A percentile compares a stretch with the other conserved stretches of the same genome.
Conservation (phyloP, 2,888 invertebrate genomes). For the Melieria omissa region DNA sequence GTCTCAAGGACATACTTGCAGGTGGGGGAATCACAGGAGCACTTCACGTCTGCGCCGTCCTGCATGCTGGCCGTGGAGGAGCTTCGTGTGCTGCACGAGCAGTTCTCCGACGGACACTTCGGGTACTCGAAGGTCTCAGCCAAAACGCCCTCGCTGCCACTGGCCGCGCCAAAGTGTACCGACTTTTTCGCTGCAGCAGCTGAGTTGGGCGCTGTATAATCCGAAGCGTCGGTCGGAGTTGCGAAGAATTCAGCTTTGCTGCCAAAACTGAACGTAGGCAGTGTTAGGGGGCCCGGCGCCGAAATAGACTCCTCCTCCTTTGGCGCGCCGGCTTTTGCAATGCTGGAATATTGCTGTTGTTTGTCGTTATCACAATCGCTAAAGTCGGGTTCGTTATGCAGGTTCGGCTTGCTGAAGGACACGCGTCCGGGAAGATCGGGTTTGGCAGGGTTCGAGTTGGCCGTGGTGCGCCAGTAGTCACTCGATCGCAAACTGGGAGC, state of each 20-base stretch:
- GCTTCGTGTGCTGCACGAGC: slow-evolving; percentile 63
- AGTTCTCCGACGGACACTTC: slow-evolving; percentile 65
- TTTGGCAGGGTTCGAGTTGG: slow-evolving; percentile 46
- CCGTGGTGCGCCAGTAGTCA: slow-evolving; percentile 48
- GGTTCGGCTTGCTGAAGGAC: slow-evolving; percentile 61
- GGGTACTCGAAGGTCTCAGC: slow-evolving; percentile 63
- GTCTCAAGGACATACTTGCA: slow-evolving; percentile 50
- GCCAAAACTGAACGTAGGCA: slow-evolving; percentile 28
- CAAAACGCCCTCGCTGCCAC: slow-evolving; percentile 52
- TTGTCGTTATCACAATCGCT: slow-evolving; percentile 64
- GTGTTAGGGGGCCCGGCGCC: slow-evolving; percentile 54
- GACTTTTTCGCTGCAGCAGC: slow-evolving; percentile 56
- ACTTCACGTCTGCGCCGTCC: slow-evolving; percentile 51
- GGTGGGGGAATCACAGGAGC: slow-evolving; percentile 54
- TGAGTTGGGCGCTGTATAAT: slow-evolving; percentile 20
- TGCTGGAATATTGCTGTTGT: slow-evolving; percentile 44
- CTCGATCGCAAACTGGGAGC: not conserved
- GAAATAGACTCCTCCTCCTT: slow-evolving; percentile 47
- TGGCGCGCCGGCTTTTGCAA: not conserved
- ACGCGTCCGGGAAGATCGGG: slow-evolving; percentile 66
- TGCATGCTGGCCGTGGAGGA: slow-evolving; percentile 57
- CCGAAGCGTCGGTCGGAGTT: not conserved
- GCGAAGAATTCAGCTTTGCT: not conserved
- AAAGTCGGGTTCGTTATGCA: slow-evolving; percentile 55
- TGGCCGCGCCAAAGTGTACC: slow-evolving; percentile 61